phyloP scores from a whole-genome alignment of 2,113 vertebrate species.

The Passer domesticus region DNA sequence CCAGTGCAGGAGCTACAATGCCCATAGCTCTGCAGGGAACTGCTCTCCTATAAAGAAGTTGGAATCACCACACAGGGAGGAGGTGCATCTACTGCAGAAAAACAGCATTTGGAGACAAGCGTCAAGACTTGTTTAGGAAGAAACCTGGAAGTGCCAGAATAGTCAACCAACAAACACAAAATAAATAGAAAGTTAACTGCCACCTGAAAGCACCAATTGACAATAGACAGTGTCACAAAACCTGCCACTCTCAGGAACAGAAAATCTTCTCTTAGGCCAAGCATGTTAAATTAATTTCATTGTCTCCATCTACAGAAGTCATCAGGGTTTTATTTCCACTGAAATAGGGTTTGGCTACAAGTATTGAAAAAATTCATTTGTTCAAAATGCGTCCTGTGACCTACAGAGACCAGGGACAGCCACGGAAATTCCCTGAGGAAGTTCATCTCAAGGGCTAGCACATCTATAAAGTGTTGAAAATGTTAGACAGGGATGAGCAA shows the following conservation, averaged over 20 bases:
- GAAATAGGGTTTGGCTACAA: neutral
- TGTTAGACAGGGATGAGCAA: neutral
- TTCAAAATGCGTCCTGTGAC: neutral
- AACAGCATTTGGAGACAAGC: neutral
- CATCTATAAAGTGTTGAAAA: neutral
- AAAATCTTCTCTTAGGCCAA: neutral
- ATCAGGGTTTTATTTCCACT: neutral
- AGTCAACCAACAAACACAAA: neutral
- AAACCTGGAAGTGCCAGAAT: neutral
- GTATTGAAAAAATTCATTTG: neutral
- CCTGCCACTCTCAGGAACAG: neutral
- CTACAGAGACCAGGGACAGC: neutral
- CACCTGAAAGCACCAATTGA: neutral
- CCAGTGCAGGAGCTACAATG: neutral
- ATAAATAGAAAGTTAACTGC: neutral
- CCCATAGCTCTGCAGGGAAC: neutral
- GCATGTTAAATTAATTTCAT: neutral
- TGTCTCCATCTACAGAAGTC: neutral
- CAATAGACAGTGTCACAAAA: neutral
- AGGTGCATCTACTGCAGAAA: neutral
- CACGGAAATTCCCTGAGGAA: neutral
- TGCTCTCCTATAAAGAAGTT: rapidly evolving
- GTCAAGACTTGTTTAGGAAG: neutral
- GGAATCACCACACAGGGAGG: neutral
- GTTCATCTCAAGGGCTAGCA: neutral